phyloP scores from a whole-genome alignment of 2,888 invertebrate species.

The Hipparchia semele region DNA sequence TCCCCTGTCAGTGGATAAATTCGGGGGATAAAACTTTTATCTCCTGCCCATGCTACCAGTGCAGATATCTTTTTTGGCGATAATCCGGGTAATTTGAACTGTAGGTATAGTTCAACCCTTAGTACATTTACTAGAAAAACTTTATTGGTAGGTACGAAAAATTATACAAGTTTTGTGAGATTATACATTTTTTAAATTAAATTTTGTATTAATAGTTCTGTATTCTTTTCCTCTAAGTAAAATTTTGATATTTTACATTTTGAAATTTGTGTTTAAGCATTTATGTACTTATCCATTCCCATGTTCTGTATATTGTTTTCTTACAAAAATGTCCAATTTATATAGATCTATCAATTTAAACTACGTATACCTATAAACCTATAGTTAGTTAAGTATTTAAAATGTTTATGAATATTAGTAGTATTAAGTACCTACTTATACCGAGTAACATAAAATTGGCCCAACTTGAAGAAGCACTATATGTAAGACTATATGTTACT shows the following conservation, averaged over 20 bases:
- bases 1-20: too few relatives aligned
- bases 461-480: neutral
- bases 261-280: slow-evolving; percentile 31
- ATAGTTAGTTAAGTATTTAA: neutral
- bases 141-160: neutral
- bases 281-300: neutral
- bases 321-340: slow-evolving; percentile 5
- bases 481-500: neutral
- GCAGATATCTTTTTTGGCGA: neutral
- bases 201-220: slow-evolving; percentile 1
- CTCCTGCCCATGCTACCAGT: too few relatives aligned
- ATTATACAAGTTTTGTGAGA: too few relatives aligned
- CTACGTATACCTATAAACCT: neutral
- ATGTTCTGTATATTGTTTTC: neutral
- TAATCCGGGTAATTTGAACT: neutral
- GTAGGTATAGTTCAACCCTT: neutral
- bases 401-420: too few relatives aligned
- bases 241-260: slow-evolving; percentile 20
- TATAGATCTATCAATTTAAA: slow-evolving; percentile 2
- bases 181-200: neutral
- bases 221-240: slow-evolving; percentile 30
- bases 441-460: neutral
- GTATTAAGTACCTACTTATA: too few relatives aligned
- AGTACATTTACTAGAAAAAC: neutral
- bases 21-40: too few relatives aligned